Conservation (phyloP, 1,140 invertebrate species). For the Acromyrmex echinatior region DNA sequence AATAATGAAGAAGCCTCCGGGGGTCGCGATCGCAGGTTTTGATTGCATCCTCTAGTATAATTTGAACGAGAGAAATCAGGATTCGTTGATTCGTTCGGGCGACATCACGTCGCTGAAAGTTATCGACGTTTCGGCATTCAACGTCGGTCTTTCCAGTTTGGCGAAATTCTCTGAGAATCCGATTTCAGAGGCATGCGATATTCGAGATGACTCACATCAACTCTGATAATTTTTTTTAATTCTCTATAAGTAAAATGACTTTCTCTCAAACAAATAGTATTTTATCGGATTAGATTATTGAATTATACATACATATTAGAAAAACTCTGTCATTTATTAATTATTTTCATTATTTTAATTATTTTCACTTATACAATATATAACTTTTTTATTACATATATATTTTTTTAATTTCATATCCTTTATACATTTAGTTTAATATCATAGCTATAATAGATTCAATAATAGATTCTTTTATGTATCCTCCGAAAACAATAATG, state of each 20-base stretch:
- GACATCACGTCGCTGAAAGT: slow-evolving; percentile 41
- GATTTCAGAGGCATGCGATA: slow-evolving; percentile 8
- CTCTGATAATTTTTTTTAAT: not conserved
- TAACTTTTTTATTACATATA: not conserved
- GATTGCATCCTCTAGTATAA: slow-evolving; percentile 56
- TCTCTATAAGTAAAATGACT: not conserved
- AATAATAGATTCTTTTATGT: not conserved
- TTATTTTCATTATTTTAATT: not conserved
- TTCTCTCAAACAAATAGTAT: not conserved
- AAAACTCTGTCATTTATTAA: not conserved
- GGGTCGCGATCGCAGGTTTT: slow-evolving; percentile 46
- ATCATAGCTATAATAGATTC: too few species aligned
- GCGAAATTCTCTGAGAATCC: slow-evolving; percentile 43
- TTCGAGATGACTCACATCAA: not conserved
- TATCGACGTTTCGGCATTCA: slow-evolving; percentile 48
- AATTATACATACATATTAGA: not conserved
- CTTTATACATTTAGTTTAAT: not conserved
- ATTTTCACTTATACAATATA: not conserved
- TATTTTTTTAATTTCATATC: not conserved
- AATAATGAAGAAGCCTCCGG: slow-evolving; percentile 59
- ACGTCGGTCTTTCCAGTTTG: slow-evolving; percentile 2
- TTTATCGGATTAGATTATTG: not conserved
- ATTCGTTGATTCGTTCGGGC: slow-evolving; percentile 50
- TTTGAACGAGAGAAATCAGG: slow-evolving; percentile 55
- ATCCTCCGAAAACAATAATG: not conserved